phyloP scores from a whole-genome alignment of 2,113 vertebrate species.

The Microcebus ravelobensis region DNA sequence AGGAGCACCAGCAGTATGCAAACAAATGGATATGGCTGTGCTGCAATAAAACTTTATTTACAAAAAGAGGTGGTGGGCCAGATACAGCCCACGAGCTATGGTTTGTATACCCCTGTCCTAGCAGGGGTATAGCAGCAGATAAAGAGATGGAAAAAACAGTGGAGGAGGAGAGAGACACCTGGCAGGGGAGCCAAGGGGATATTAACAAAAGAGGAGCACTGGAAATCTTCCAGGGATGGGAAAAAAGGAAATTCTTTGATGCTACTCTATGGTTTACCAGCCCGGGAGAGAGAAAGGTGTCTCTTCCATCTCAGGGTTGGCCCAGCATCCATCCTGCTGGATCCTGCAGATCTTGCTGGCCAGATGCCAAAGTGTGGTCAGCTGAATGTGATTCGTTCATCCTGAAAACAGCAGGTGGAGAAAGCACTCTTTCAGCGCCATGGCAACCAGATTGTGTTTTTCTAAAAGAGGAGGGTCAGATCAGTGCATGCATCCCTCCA shows the following conservation, averaged over 20 bases:
- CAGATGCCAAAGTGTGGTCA: not conserved
- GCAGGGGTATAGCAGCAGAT: not conserved
- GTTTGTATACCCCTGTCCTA: not conserved
- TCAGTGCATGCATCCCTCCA: not conserved
- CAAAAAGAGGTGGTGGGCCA: not conserved
- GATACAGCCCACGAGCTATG: not conserved
- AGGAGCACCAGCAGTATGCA: not conserved
- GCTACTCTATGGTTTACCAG: not conserved
- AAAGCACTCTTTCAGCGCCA: not conserved
- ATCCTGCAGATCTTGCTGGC: not conserved
- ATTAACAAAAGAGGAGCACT: not conserved
- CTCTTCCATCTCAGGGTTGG: not conserved
- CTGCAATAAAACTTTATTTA: not conserved
- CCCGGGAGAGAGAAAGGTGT: not conserved
- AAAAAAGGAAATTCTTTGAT: not conserved
- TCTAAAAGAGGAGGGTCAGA: not conserved
- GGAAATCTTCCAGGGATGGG: not conserved
- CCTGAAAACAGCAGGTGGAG: not conserved
- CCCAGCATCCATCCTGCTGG: not conserved
- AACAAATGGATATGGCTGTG: not conserved
- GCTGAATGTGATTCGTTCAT: not conserved
- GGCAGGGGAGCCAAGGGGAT: not conserved
- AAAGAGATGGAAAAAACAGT: not conserved
- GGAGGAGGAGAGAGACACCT: not conserved
- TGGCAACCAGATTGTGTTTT: not conserved